A percentile compares a stretch with the other conserved stretches of the same genome.
phyloP scores from a whole-genome alignment of 1,140 invertebrate species.

The Lepidostoma basale region DNA sequence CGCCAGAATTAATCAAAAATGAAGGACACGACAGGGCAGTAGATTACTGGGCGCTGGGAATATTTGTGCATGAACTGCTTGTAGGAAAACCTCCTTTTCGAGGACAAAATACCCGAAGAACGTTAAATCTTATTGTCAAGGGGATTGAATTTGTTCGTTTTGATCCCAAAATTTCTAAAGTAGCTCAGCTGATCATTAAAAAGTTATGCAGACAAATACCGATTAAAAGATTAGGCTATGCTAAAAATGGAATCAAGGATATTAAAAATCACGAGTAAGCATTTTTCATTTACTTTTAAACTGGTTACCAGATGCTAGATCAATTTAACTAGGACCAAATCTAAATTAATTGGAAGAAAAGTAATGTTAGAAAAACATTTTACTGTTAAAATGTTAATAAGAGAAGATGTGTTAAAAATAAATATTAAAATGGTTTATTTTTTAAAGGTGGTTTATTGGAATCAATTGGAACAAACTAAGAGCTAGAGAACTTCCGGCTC shows the following conservation, averaged over 20 bases:
- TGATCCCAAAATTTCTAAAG: conserved; percentile 76
- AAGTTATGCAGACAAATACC: conserved; percentile 88
- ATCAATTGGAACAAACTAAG: conserved; percentile 90
- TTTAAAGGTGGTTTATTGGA: conserved; percentile 84
- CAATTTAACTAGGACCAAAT: neutral
- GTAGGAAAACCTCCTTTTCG: conserved; percentile 94
- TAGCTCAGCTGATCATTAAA: conserved; percentile 83
- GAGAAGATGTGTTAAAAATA: too few species aligned
- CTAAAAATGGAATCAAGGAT: conserved; percentile 87
- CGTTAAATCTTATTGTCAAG: conserved; percentile 93
- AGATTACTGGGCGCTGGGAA: conserved; percentile 95
- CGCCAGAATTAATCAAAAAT: conserved; percentile 93
- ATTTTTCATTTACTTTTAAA: conserved; percentile 29
- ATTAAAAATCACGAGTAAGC: conserved; percentile 89
- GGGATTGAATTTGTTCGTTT: conserved; percentile 91
- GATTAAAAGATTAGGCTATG: conserved; percentile 91
- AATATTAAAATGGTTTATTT: too few species aligned
- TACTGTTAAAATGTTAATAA: conserved; percentile 37
- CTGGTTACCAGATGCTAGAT: neutral
- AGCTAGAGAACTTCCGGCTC: conserved; percentile 72
- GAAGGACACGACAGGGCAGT: conserved; percentile 91
- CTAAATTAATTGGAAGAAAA: neutral
- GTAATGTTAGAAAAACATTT: neutral
- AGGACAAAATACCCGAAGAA: conserved; percentile 89
- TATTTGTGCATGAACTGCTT: conserved; percentile 90